Evolutionary conservation across 2,113 vertebrate species (phyloP).

Genomic region (Sinocyclocheilus anophthalmus): DNA sequence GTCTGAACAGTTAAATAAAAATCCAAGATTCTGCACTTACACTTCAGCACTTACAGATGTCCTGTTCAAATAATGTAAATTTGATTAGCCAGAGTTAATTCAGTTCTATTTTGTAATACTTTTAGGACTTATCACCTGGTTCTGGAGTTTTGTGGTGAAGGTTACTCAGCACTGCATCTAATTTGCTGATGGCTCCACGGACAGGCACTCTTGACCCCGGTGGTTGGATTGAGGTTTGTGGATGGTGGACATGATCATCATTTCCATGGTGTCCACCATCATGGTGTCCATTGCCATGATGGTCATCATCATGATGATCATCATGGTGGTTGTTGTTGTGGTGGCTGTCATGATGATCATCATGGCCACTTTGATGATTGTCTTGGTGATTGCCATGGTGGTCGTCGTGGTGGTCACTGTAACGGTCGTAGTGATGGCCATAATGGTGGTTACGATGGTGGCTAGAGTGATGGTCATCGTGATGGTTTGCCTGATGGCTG

Average conservation of each 20-base stretch:
- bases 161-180: slow-evolving; percentile 72
- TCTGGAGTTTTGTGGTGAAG: slow-evolving; percentile 66
- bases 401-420: slow-evolving; percentile 26
- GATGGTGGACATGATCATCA: slow-evolving; percentile 35
- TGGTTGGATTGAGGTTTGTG: slow-evolving; percentile 59
- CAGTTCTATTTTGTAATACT: not conserved
- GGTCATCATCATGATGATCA: slow-evolving; percentile 29
- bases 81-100: not conserved
- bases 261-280: slow-evolving; percentile 16
- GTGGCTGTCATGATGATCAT: slow-evolving; percentile 35
- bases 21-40: no score
- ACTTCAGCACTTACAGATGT: no score
- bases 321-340: slow-evolving; percentile 26
- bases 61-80: not conserved
- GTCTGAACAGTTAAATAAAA: no score
- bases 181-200: slow-evolving; percentile 64
- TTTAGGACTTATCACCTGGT: slow-evolving; percentile 58
- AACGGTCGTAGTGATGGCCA: slow-evolving; percentile 13
- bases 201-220: slow-evolving; percentile 11
- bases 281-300: not conserved
- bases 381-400: slow-evolving; percentile 33
- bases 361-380: slow-evolving; percentile 28
- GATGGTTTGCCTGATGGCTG: slow-evolving; percentile 37
- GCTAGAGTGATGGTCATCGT: slow-evolving; percentile 32
- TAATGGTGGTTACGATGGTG: slow-evolving; percentile 11